Conservation (phyloP, 2,888 invertebrate genomes). For the Slavum lentiscoides region DNA sequence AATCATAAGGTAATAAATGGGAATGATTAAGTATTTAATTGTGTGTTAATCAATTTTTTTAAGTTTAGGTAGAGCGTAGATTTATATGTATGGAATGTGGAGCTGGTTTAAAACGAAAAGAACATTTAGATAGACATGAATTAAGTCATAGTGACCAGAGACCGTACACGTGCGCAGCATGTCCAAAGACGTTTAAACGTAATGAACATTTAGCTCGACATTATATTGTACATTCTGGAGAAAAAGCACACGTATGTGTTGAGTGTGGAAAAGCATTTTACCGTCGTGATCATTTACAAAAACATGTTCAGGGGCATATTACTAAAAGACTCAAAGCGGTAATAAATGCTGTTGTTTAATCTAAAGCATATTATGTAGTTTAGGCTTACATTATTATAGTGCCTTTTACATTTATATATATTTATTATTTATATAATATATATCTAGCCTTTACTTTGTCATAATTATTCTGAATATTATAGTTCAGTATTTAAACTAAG, state of each 20-base stretch:
- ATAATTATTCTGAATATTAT: slow-evolving; percentile 1
- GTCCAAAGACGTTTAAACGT: slow-evolving; percentile 60
- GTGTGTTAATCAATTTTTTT: slow-evolving; percentile 43
- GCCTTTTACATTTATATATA: slow-evolving; percentile 15
- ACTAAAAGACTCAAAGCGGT: slow-evolving; percentile 56
- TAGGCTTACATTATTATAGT: slow-evolving; percentile 21
- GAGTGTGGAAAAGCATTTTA: slow-evolving; percentile 64
- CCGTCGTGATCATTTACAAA: slow-evolving; percentile 63
- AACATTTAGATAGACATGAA: slow-evolving; percentile 63
- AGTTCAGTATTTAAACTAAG: background rate
- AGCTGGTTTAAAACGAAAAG: slow-evolving; percentile 63
- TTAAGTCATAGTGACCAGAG: slow-evolving; percentile 62
- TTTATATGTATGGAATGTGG: slow-evolving; percentile 64
- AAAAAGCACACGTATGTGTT: slow-evolving; percentile 60
- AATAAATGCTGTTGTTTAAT: slow-evolving; percentile 41
- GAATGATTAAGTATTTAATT: slow-evolving; percentile 48
- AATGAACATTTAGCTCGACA: slow-evolving; percentile 65
- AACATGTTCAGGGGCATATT: slow-evolving; percentile 62
- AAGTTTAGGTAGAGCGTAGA: slow-evolving; percentile 60
- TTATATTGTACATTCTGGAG: slow-evolving; percentile 63
- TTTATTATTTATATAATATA: background rate
- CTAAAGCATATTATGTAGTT: slow-evolving; percentile 18
- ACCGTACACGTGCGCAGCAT: slow-evolving; percentile 58
- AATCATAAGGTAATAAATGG: slow-evolving; percentile 57
- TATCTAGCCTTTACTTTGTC: slow-evolving; percentile 1